Base-by-base conservation (phyloP, 2,113 vertebrate species). In the Silurus glanis region DNA sequence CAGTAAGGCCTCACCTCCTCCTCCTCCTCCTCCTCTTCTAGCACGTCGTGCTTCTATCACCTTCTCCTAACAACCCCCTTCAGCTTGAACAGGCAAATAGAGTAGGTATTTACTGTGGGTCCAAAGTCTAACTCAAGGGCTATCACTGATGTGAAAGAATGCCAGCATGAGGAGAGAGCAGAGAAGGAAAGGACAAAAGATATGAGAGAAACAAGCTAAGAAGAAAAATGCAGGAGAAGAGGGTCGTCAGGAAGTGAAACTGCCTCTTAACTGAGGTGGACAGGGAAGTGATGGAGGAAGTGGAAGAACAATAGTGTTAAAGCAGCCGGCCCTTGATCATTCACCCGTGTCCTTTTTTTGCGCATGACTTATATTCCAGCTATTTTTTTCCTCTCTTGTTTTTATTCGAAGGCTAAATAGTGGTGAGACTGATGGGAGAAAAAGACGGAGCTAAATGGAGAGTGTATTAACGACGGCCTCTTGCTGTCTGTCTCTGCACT, bases 271-370 rank as follows among this genome's bases (percentile, higher is more conserved):
- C 94, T 93, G 93, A 92, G 93, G 91, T 93, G 92, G 85, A 91
- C 88, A 91, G 89, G 91, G 89, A 94, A 95, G 90, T 95, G 95
- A 93, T 93, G 95, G 94, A 96, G 96, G 96, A 96, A 96, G 95
- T 95, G 88, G 90, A 92, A 89, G 87, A 80, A 90, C 94, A 93
- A 94, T 95, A 89, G 91, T 85, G 55, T 74, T 85, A 85, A 85
- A 87, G 72, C 51, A 16, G 56, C 85, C 75, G 86, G 87, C 90
- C 86, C 82, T 87, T 55, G 78, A 66, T 75, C 3, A 19, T 56
- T 80, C 80, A 61, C 49, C 25, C 13, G 1, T 67, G 49, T 67
- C 37, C 21, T 74, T 45, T 37, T 37, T 37, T 3, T 51, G 45
- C 56, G 23, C 17, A 21, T 23, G 13, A 19, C 76, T 79, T 49